Evolutionary conservation across 2,888 invertebrate genomes (phyloP), one percentile per base, ranked within the genome.

Genomic region (Hypomecis punctinalis): DNA sequence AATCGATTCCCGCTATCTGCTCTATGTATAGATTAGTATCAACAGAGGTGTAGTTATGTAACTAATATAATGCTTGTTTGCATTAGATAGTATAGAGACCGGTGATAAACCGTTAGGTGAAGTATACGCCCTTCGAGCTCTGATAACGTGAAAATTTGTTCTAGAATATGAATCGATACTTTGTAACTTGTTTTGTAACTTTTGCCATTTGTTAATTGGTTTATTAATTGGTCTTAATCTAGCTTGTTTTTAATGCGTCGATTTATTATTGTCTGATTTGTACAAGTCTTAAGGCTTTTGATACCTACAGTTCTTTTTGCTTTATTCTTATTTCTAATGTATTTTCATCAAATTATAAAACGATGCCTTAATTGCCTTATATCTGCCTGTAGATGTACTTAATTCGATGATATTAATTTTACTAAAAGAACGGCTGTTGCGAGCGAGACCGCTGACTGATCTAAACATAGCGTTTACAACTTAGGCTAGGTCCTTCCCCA

Each of bases 21-120:
- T 10, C 48, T 33, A 45, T 13, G 10, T 40, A 42, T 33, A 7
- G 7, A 35, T 10, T 51, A 42, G n/a, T 10, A 51, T 42, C 23
- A 52, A 40, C 33, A 61, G 37, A 60, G 63, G 68, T 49, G 63
- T 55, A 58, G 62, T 60, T 60, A 60, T 63, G 59, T 63, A 57
- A 63, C 55, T 11, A 48, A 43, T 51, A 48, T n/a, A 33, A 13
- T 9, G 48, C 11, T 23, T 66, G 61, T 66, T 66, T 55, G 53
- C 48, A 49, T 54, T 61, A 57, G 45, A 60, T 67, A 40, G 52
- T 33, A 35, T 11, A 43, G 10, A 23, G 13, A 45, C 13, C 5
- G 10, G 42, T 57, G 66, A 60, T 63, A 63, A 66, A 37, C 54
- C 42, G 53, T 55, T 59, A 39, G 52, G 57, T 58, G 59, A 63